Conservation (phyloP, 2,888 invertebrate species). For the Hypena proboscidalis region DNA sequence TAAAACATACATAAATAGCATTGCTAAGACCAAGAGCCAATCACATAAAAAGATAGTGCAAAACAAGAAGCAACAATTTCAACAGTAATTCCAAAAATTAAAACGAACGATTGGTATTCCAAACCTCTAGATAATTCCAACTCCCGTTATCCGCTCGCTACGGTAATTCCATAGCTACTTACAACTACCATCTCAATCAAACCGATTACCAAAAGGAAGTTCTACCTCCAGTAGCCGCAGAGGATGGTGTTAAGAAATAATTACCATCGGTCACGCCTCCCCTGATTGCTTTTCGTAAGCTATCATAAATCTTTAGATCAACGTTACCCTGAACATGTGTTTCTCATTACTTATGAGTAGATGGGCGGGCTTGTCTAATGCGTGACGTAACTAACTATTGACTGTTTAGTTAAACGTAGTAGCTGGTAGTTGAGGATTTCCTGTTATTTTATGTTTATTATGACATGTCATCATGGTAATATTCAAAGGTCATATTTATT, state of each 20-base stretch:
- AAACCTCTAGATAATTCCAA: too few relatives aligned
- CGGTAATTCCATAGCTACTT: too few relatives aligned
- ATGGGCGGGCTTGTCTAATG: constrained; percentile 62
- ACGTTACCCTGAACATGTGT: constrained; percentile 58
- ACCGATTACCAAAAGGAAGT: constrained; percentile 64
- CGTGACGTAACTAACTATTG: constrained; percentile 34
- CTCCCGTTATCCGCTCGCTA: too few relatives aligned
- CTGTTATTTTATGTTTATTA: too few relatives aligned
- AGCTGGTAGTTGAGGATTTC: not conserved
- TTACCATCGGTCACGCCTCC: constrained; percentile 75
- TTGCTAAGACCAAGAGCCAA: too few relatives aligned
- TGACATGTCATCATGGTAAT: too few relatives aligned
- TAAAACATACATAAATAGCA: too few relatives aligned
- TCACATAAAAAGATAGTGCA: too few relatives aligned
- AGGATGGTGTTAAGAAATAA: constrained; percentile 83
- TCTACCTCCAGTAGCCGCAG: constrained; percentile 70
- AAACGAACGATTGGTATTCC: too few relatives aligned
- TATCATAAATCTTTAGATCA: constrained; percentile 69
- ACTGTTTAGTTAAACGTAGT: constrained; percentile 4
- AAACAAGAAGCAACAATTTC: too few relatives aligned
- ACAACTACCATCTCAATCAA: constrained; percentile 69
- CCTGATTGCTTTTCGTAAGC: constrained; percentile 81
- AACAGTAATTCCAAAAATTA: too few relatives aligned
- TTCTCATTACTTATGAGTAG: constrained; percentile 66
- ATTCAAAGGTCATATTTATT: too few relatives aligned